Evolutionary conservation across 2,113 vertebrate genomes (phyloP), one percentile per base, ranked within the genome.

Genomic region (Rhinopithecus roxellana): DNA sequence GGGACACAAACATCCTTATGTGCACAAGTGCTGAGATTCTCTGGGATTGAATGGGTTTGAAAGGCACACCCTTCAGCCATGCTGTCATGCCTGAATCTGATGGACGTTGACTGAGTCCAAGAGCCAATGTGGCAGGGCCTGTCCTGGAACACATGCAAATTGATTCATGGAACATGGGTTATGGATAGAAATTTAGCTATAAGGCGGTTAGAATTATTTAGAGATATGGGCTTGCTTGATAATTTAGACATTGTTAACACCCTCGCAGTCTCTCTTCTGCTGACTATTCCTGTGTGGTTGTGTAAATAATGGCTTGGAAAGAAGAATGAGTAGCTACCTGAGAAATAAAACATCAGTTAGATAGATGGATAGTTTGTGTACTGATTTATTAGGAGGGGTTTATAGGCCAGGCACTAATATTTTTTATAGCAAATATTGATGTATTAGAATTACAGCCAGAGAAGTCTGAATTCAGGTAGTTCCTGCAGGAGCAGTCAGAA

Each of bases 21-120:
- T 25, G 1, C 27, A 74, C 55, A 90, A 89, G 69, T 25, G 0
- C 32, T 89, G 50, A 57, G 20, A 8, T 93, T 88, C 97, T 89
- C 93, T 96, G 86, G 64, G 35, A 38, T 38, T 86, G 93, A 95
- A 64, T 52, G 45, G 32, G 94, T 98, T 98, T 94, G 80, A 79
- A 94, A 96, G 85, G 74, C 22, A 1, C 17, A 3, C 38, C 59
- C 18, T 40, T 82, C 6, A 25, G 35, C 0, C 13, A 45, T 89
- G 16, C 81, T 97, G 81, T n/a, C 64, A 11, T 78, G 18, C 2
- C 84, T 94, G 80, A 95, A 38, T 97, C 94, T 95, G 55, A 93
- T 52, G 77, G 18, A 80, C 78, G 43, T 83, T 22, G 13, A 64
- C 8, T 17, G 3, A 75, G 77, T 93, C 8, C 61, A 84, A 40